Conservation (phyloP, 2,888 invertebrate species). For the Drosophila kuntzei region DNA sequence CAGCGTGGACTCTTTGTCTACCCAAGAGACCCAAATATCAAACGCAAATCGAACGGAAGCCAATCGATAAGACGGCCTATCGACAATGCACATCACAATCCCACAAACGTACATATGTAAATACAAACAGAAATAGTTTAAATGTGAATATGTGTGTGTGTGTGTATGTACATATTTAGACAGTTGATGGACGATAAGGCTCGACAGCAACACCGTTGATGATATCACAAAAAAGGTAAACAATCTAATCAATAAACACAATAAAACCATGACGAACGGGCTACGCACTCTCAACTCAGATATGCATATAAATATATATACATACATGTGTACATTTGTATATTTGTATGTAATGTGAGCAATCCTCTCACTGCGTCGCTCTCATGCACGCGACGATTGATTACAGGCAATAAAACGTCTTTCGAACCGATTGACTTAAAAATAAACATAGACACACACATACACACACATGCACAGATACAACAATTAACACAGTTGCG, state of each 20-base stretch:
- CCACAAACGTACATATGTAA: conserved; percentile 35
- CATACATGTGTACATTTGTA: background rate
- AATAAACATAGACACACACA: conserved; percentile 65
- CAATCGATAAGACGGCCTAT: conserved; percentile 61
- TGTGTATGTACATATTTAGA: conserved; percentile 63
- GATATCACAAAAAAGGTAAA: conserved; percentile 79
- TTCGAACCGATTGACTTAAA: conserved; percentile 77
- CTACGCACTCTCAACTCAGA: conserved; percentile 39
- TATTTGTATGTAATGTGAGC: conserved; percentile 34
- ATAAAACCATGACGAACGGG: conserved; percentile 62
- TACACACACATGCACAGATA: conserved; percentile 7
- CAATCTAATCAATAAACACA: conserved; percentile 79
- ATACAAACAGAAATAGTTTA: conserved; percentile 43
- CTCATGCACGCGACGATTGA: conserved; percentile 73
- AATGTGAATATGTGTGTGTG: conserved; percentile 17
- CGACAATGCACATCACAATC: conserved; percentile 32
- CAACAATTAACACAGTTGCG: conserved; percentile 57
- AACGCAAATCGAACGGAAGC: conserved; percentile 70
- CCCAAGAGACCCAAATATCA: conserved; percentile 34
- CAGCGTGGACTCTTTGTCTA: conserved; percentile 37
- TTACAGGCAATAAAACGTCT: conserved; percentile 77
- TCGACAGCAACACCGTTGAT: conserved; percentile 53
- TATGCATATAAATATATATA: background rate
- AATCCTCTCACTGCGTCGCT: conserved; percentile 30
- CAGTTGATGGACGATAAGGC: conserved; percentile 76